Evolutionary conservation across 2,888 invertebrate species (phyloP).

Genomic region (Molanna angustata): DNA sequence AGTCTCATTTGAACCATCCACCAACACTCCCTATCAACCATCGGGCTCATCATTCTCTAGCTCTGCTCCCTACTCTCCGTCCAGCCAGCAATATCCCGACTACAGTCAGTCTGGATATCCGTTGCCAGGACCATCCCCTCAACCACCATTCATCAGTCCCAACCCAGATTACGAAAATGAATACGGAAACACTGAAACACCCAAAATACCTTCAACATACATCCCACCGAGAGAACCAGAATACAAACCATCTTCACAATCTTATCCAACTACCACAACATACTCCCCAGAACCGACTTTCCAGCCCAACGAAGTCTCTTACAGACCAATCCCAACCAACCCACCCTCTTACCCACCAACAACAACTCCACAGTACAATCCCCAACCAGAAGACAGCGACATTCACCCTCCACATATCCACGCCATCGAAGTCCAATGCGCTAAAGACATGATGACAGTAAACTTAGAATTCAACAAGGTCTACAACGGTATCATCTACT

Average conservation of each 20-base stretch:
- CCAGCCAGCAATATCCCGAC: constrained; percentile 39
- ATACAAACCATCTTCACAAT: constrained; percentile 23
- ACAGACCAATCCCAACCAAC: constrained; percentile 28
- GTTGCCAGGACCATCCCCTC: constrained; percentile 31
- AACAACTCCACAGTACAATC: constrained; percentile 8
- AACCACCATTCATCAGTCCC: constrained; percentile 33
- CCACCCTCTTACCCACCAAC: constrained; percentile 29
- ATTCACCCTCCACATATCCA: constrained; percentile 76
- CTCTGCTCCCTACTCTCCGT: constrained; percentile 43
- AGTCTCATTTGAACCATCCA: constrained; percentile 17
- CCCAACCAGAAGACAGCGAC: constrained; percentile 53
- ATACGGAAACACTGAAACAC: constrained; percentile 19
- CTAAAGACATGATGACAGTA: constrained; percentile 81
- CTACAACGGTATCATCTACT: constrained; percentile 78
- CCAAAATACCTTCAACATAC: constrained; percentile 28
- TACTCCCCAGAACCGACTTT: constrained; percentile 20
- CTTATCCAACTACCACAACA: constrained; percentile 22
- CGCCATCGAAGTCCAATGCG: constrained; percentile 71
- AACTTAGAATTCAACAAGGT: constrained; percentile 73
- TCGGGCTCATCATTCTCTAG: constrained; percentile 20
- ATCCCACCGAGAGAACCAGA: constrained; percentile 34
- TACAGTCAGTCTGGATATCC: constrained; percentile 37
- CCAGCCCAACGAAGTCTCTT: constrained; percentile 15
- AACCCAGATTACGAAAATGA: constrained; percentile 17
- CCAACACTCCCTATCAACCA: constrained; percentile 18